Base-by-base conservation (phyloP, 2,888 invertebrate species). In the Sarcophaga subvicina region DNA sequence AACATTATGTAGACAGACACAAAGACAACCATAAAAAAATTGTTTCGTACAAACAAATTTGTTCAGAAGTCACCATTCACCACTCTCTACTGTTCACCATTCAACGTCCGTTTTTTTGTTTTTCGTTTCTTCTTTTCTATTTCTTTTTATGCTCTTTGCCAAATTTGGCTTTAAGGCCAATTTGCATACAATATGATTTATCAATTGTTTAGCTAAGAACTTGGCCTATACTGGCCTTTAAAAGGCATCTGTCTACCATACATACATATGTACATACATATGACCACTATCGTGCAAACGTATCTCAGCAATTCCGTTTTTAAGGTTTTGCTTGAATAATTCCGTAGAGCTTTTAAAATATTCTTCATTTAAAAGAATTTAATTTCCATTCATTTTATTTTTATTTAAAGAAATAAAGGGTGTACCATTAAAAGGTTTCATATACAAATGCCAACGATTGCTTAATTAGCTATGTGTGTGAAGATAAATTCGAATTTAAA, bases 161-260 rank as follows among this genome's bases (percentile, higher is more conserved):
- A 79, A 82, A 82, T 75, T 82, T 75, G 37, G 73, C 75, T 86
- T 66, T 62, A 79, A 79, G 75, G 66, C 54, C 27, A 47, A 80
- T 86, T 82, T 86, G 75, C 76, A 82, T 86, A 86, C 71, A 72
- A 86, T 82, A 76, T 69, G 78, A 79, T 75, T 86, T 86, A 75
- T 71, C 37, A 72, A 71, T 67, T 72, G 69, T 25, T 63, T 47
- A 63, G 37, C 10, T 37, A 37, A 37, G 37, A 37, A 37, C 37
- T 37, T 37, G 37, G 37, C 37, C 37, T 37, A 37, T 37, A 37
- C 37, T 37, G 37, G 8, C 54, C 54, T 54, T 54, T 4, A 54
- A 54, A 54, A 17, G 54, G 17, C 54, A 54, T 54, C 54, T 54
- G 17, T 54, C 37, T 37, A 2, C 37, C 37, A 37, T 37, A 37